phyloP scores from a whole-genome alignment of 2,888 invertebrate genomes.

The Platerodrilus igneus region DNA sequence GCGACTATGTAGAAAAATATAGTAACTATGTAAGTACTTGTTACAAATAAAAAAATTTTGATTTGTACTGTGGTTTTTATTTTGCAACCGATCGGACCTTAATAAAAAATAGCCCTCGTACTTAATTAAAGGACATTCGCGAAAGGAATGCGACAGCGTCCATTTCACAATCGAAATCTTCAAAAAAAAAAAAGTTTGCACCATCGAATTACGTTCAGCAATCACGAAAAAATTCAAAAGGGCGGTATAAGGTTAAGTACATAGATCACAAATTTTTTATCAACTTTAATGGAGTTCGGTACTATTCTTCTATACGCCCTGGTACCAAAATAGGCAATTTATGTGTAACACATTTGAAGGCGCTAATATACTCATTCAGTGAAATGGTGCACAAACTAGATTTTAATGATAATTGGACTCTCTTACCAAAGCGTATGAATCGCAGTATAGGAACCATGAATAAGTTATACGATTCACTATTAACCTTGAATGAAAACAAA shows the following conservation, averaged over 20 bases:
- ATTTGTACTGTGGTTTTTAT: too few species aligned
- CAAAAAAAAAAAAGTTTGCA: slow-evolving; percentile 9
- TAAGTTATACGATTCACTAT: slow-evolving; percentile 13
- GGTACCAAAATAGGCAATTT: slow-evolving; percentile 20
- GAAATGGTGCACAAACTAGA: slow-evolving; percentile 19
- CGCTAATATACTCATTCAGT: slow-evolving; percentile 18
- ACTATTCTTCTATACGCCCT: slow-evolving; percentile 19
- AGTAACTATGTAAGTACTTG: too few species aligned
- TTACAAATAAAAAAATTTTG: too few species aligned
- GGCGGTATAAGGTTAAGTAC: slow-evolving; percentile 15
- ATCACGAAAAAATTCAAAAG: slow-evolving; percentile 10
- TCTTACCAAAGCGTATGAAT: slow-evolving; percentile 9
- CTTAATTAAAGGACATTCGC: slow-evolving; percentile 18
- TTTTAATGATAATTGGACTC: slow-evolving; percentile 21
- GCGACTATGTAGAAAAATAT: too few species aligned
- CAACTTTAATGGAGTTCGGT: slow-evolving; percentile 19
- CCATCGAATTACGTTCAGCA: background rate
- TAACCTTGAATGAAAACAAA: slow-evolving; percentile 5
- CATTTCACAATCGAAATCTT: slow-evolving; percentile 16
- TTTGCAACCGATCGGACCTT: too few species aligned
- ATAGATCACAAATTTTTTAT: slow-evolving; percentile 19
- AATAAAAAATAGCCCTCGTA: too few species aligned
- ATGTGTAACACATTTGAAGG: slow-evolving; percentile 21
- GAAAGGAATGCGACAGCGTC: slow-evolving; percentile 20
- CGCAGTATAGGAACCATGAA: slow-evolving; percentile 5